Percentiles rank a stretch among this genome's conserved stretches.
Conservation (phyloP, 2,113 vertebrate species). For the Takifugu bimaculatus region DNA sequence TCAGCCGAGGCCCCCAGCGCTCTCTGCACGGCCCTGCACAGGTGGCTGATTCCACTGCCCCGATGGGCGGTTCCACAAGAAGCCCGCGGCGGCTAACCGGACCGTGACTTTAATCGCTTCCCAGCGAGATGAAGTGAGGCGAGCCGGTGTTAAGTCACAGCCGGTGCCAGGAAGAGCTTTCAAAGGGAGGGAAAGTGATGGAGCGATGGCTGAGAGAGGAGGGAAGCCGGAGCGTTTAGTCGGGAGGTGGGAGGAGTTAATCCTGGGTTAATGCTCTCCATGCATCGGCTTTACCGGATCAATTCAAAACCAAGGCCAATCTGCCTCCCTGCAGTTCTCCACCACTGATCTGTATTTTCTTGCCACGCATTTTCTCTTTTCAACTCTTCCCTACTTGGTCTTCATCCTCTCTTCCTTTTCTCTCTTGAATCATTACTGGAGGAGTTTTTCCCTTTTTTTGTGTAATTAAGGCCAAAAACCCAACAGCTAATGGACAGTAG, state of each 20-base stretch:
- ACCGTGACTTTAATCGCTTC: slow-evolving; percentile 71
- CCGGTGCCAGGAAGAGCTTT: slow-evolving; percentile 33
- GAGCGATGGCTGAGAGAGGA: slow-evolving; percentile 16
- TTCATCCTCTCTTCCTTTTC: not conserved
- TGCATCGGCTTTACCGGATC: slow-evolving; percentile 35
- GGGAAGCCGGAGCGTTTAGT: slow-evolving; percentile 26
- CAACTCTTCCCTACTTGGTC: slow-evolving; percentile 14
- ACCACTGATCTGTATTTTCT: slow-evolving; percentile 15
- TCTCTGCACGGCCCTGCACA: slow-evolving; percentile 45
- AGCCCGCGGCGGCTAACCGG: slow-evolving; percentile 53
- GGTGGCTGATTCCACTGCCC: slow-evolving; percentile 48
- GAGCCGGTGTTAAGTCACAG: slow-evolving; percentile 25
- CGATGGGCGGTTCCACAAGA: slow-evolving; percentile 45
- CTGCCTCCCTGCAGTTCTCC: slow-evolving; percentile 6
- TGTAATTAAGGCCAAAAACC: slow-evolving; percentile 11
- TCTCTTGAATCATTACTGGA: slow-evolving; percentile 51
- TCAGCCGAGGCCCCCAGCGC: slow-evolving; percentile 36
- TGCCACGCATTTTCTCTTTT: slow-evolving; percentile 22
- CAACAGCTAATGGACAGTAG: slow-evolving; percentile 57
- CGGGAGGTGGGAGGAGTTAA: slow-evolving; percentile 28
- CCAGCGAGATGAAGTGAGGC: slow-evolving; percentile 49
- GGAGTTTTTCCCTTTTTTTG: slow-evolving; percentile 18
- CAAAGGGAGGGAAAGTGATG: slow-evolving; percentile 23
- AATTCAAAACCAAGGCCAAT: slow-evolving; percentile 34
- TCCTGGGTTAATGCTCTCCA: slow-evolving; percentile 28